Evolutionary conservation across 2,113 vertebrate genomes (phyloP).

Genomic region (Hypomesus transpacificus): DNA sequence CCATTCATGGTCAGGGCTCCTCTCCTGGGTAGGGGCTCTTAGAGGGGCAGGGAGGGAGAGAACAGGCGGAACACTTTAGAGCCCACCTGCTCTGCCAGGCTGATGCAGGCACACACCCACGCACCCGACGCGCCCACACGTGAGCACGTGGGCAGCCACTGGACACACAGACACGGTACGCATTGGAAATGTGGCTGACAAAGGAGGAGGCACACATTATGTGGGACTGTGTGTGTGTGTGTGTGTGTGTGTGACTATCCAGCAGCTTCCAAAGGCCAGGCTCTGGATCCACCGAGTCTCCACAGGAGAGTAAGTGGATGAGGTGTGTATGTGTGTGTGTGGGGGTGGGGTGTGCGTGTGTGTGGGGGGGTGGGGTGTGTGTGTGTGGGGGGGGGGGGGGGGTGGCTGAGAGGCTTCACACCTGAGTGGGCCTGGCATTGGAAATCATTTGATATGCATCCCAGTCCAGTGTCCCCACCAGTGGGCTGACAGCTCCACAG

Average conservation of each 20-base stretch:
- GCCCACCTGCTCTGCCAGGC: constrained; percentile 40
- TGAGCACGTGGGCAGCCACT: background rate
- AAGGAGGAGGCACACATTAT: background rate
- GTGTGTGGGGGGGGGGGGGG: constrained; percentile 7
- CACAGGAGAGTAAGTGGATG: constrained; percentile 9
- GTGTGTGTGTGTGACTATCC: constrained; percentile 1
- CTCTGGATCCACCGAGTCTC: constrained; percentile 20
- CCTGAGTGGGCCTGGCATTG: constrained; percentile 51
- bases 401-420: constrained; percentile 36
- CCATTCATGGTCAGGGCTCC: constrained; percentile 55
- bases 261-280: constrained; percentile 21
- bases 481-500: constrained; percentile 43
- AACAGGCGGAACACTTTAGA: constrained; percentile 33
- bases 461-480: constrained; percentile 58
- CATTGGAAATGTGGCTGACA: background rate
- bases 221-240: background rate
- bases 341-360: background rate
- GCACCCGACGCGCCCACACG: constrained; percentile 1
- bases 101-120: background rate
- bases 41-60: constrained; percentile 39
- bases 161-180: background rate
- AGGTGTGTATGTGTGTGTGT: background rate
- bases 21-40: constrained; percentile 35
- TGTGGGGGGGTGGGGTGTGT: constrained; percentile 11
- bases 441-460: constrained; percentile 73